Evolutionary conservation across 2,888 invertebrate genomes (phyloP).

Genomic region (Chloromyia formosa): DNA sequence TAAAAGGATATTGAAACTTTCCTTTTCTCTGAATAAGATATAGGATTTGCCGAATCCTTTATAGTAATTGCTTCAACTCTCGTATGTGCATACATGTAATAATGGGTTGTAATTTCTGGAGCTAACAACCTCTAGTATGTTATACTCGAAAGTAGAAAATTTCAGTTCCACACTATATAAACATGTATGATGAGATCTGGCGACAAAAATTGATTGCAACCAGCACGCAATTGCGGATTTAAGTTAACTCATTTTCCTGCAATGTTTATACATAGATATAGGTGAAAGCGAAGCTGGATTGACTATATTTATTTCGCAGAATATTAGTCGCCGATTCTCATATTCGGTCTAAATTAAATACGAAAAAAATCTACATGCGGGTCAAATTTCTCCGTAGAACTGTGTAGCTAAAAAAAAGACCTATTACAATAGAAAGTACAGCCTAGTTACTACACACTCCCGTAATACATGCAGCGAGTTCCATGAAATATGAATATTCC

Average conservation of each 20-base stretch:
- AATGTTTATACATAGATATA: slow-evolving; percentile 1
- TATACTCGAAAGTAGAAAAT: neutral
- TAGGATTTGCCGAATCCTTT: too few relatives aligned
- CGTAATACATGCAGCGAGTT: neutral
- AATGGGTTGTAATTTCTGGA: neutral
- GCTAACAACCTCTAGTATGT: slow-evolving; percentile 8
- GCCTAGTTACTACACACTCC: neutral
- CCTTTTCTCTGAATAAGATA: too few relatives aligned
- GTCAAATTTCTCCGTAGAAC: neutral
- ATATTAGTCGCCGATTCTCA: too few relatives aligned
- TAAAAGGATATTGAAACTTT: too few relatives aligned
- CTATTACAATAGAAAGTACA: neutral
- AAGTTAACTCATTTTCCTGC: neutral
- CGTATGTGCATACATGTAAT: too few relatives aligned
- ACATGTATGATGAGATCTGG: slow-evolving; percentile 1
- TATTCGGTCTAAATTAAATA: too few relatives aligned
- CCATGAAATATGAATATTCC: slow-evolving; percentile 30
- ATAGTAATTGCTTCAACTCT: too few relatives aligned
- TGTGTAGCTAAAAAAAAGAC: neutral
- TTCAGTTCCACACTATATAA: neutral
- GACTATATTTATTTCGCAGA: too few relatives aligned
- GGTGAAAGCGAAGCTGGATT: neutral
- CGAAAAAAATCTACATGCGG: too few relatives aligned
- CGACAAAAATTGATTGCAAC: slow-evolving; percentile 30
- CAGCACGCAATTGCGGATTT: slow-evolving; percentile 22